Base-by-base conservation (phyloP, 2,888 invertebrate species). In the Caenorhabditis sp. region DNA sequence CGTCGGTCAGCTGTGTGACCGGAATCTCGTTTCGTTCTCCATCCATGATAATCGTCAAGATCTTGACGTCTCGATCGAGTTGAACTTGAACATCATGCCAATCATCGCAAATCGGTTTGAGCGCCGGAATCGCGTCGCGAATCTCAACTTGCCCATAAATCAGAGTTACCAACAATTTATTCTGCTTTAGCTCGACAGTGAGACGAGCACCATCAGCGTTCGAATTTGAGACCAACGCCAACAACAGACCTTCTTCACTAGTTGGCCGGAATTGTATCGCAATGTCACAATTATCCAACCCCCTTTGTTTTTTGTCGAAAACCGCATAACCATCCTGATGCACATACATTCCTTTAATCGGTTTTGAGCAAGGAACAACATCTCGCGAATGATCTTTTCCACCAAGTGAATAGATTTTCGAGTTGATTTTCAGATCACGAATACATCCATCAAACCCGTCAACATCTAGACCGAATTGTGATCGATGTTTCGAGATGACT, bases 371-470 rank as follows among this genome's bases (percentile, higher is more conserved):
- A 1, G 82, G 76, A 21, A 86, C 64, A 27, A 85, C 70, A 58
- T 85, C 85, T 19, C 84, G 27, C 10, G 57, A 57, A 21, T 57
- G 57, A 26, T 55, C 62, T 36, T 43, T 17, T 43, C 43, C 43
- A 3, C 43, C 43, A 3, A 43, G 14, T 17, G 43, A 43, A 43
- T 43, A 43, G 6, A 17, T 10, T 43, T 17, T 5, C 2, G 43
- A 43, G 14, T 43, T 43, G 37, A 71, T 65, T 43, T 62, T 65
- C 61, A 86, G 82, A 26, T 84, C 70, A 26, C 81, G 65, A 19
- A 86, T 79, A 65, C 86, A 87, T 6, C 86, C 86, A 62, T 82
- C 77, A 51, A 83, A 81, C 24, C 81, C 81, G 27, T 80, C 74
- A 5, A 72, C 75, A 24, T 75, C 65, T 6, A 81, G 55, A 17